Base-by-base conservation (phyloP, 2,113 vertebrate species). In the Pteruthius melanotis region DNA sequence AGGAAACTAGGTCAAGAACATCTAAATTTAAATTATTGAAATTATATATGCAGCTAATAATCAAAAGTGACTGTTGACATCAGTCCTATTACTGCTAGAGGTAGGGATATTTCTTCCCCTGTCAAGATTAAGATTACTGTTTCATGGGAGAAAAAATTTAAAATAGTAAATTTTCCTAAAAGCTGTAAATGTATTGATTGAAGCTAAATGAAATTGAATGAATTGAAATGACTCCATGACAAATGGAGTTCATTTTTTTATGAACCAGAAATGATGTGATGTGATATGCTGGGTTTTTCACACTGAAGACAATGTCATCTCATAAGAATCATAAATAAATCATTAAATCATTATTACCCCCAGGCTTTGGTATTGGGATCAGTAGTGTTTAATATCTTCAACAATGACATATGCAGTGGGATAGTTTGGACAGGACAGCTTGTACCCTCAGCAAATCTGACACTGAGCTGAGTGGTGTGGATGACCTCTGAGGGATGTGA, bases 21-120 rank as follows among this genome's bases (percentile, higher is more conserved):
- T 70, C 39, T 94, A 80, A 61, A 83, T 91, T 91, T 87, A 91
- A 83, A 54, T 79, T 66, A 65, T 30, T 72, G 18, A 89, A 83
- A 76, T 89, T 64, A 52, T 60, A 60, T 33, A 60, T 80, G 45
- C 50, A 72, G 33, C 30, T 71, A 80, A 64, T 89, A 77, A 77
- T 42, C 33, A 69, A 69, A 79, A 85, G 14, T 71, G 19, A 70
- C 47, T 78, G 33, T 69, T 80, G 72, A 77, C 63, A 83, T 52
- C 33, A 52, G 33, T 65, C 27, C 69, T 77, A 26, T 69, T 77
- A 33, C 10, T 80, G 18, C 26, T 80, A 1, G 44, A 80, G 44
- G 33, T 89, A 52, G 23, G 10, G 15, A n/a, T 39, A 15, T 37
- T 18, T 52, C 24, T 93, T 81, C 50, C 12, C 11, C 27, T 79